A percentile compares a stretch with the other conserved stretches of the same genome.
These are phyloP conservation scores for Morelia viridis DNA, from an alignment of 2,797 vertebrate genomes.

Conservation along the genomic window DNA sequence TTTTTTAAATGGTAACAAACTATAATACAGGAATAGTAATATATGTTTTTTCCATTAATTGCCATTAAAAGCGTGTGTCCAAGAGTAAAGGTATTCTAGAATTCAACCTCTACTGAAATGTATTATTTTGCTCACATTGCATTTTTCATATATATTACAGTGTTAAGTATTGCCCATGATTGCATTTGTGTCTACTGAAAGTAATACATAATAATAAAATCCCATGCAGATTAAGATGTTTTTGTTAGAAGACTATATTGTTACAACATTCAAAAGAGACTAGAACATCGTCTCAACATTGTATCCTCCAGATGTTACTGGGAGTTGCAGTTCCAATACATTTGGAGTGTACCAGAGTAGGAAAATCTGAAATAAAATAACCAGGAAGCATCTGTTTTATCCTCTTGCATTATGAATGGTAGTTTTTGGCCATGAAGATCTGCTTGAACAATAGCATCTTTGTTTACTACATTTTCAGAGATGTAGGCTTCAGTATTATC, in stretches of 20 bases:
- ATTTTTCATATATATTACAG: not conserved
- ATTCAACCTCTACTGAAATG: not conserved
- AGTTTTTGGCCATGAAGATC: not conserved
- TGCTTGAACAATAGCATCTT: not conserved
- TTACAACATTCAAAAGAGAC: not conserved
- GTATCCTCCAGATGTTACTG: not conserved
- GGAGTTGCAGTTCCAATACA: not conserved
- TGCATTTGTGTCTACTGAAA: not conserved
- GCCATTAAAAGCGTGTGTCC: not conserved
- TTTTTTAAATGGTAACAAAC: not conserved
- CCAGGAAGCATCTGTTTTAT: not conserved
- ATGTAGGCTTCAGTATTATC: not conserved
- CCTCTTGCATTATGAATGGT: not conserved
- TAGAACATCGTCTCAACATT: not conserved
- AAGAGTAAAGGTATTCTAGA: not conserved
- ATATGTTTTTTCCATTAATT: not conserved
- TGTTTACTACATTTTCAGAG: not conserved
- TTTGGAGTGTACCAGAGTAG: not conserved
- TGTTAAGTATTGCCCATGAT: not conserved
- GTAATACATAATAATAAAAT: not conserved
- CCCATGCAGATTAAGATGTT: not conserved
- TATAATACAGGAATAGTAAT: not conserved
- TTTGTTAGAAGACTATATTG: not conserved
- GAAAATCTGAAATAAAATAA: not conserved
- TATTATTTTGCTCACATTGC: not conserved